Evolutionary conservation across 2,113 vertebrate species (phyloP).

Genomic region (Promerops cafer): DNA sequence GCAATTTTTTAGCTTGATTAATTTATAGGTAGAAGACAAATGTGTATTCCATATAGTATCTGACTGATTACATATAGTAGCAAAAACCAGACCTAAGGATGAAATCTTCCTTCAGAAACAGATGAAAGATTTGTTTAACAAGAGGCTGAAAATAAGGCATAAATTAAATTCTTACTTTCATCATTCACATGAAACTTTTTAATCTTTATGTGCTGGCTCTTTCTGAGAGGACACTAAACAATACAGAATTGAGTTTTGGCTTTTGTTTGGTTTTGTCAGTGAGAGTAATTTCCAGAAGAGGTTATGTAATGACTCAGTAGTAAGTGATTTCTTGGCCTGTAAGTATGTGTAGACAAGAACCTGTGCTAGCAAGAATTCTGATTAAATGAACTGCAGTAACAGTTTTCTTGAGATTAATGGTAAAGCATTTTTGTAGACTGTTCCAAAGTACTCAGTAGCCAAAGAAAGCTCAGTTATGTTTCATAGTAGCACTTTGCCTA

Average conservation of each 20-base stretch:
- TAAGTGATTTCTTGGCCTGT: not conserved
- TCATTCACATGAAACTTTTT: not conserved
- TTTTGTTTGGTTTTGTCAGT: not conserved
- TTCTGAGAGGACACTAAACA: not conserved
- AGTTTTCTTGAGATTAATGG: not conserved
- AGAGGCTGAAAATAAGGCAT: not conserved
- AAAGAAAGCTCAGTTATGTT: not conserved
- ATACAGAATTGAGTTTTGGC: not conserved
- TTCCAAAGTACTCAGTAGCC: not conserved
- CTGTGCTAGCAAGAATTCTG: not conserved
- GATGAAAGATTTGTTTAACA: not conserved
- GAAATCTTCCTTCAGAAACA: not conserved
- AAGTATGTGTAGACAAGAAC: not conserved
- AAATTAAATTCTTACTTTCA: not conserved
- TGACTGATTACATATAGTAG: not conserved
- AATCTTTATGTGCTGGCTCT: not conserved
- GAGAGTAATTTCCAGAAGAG: not conserved
- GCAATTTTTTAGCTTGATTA: not conserved
- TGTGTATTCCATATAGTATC: not conserved
- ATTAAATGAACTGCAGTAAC: not conserved
- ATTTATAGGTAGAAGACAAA: not conserved
- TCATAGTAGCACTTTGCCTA: not conserved
- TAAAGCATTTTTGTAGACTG: not conserved
- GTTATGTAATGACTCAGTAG: not conserved
- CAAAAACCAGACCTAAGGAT: not conserved